Base-by-base conservation (phyloP, 2,797 vertebrate species). In the Champsocephalus gunnari region DNA sequence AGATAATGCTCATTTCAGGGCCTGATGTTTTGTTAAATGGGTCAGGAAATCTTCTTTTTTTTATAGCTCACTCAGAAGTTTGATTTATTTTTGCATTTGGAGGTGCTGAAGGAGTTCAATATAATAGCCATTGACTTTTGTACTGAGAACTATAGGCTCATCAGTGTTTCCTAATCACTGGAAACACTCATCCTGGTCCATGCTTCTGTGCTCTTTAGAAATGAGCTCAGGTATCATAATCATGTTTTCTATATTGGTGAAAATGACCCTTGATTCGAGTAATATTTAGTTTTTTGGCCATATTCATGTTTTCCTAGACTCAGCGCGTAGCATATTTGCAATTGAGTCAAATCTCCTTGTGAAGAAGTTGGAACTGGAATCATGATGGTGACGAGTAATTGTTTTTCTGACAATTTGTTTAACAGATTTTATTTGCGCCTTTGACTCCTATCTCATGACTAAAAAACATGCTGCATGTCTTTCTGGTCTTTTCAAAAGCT, bases 1-100 rank as follows among this genome's bases (percentile, higher is more conserved):
- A 60, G 13, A 60, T 50, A 12, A 34, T 43, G 19, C 34, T 69
- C 5, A 50, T 59, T 59, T 69, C 13, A 59, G 12, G 9, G 32
- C 47, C 17, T 47, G 2, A 43, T 56, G 45, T 16, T 69, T 56
- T 68, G 48, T 58, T 38, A 12, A 69, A 48, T 58, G n/a, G 49
- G 5, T 49, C 12, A 41, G 24, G 45, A 58, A 48, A 57, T 38
- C 12, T 6, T 13, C 8, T 44, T 55, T 41, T 66, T 57, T 54
- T 19, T 38, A 38, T 38, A 38, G 34, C 34, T 38, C 34, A 38
- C 28, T 49, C 3, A 49, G 6, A 9, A 38, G 34, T 38, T 38
- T 38, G 34, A 38, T n/a, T 51, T 51, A 43, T 61, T 43, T 43
- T 17, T 13, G 14, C 16, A 34, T 12, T 57, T 38, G 34, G 17